These are phyloP conservation scores for Sacculina carcini DNA, from an alignment of 2,888 invertebrate genomes.

Conservation along the genomic window DNA sequence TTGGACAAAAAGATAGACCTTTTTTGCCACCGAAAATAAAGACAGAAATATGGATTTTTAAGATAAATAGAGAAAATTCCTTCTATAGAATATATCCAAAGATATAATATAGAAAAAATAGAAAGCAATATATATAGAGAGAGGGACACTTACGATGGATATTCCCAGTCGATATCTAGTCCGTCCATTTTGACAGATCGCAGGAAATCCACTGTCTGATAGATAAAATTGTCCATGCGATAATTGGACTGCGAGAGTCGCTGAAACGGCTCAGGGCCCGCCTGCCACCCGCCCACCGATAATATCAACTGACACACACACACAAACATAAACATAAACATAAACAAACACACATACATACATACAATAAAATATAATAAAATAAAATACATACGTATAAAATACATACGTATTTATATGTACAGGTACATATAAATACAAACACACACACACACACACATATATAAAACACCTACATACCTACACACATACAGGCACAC, in stretches of 20 bases:
- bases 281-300: constrained; percentile 82
- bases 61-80: no score
- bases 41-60: no score
- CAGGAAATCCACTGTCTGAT: constrained; percentile 75
- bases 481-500: no score
- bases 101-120: no score
- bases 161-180: constrained; percentile 80
- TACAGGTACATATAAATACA: constrained; percentile 13
- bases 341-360: not conserved
- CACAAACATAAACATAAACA: not conserved
- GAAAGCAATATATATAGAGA: no score
- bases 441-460: no score
- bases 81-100: no score
- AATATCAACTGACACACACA: constrained; percentile 46
- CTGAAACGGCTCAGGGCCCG: constrained; percentile 80
- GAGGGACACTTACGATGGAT: constrained; percentile 33
- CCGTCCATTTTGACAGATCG: constrained; percentile 75
- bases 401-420: not conserved
- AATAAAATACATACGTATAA: no score
- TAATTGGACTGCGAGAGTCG: constrained; percentile 69
- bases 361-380: not conserved
- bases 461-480: no score
- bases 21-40: no score
- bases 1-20: no score
- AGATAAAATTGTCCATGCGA: constrained; percentile 84